These are phyloP conservation scores for Hemistola chrysoprasaria DNA, from an alignment of 2,888 invertebrate genomes.

Conservation along the genomic window DNA sequence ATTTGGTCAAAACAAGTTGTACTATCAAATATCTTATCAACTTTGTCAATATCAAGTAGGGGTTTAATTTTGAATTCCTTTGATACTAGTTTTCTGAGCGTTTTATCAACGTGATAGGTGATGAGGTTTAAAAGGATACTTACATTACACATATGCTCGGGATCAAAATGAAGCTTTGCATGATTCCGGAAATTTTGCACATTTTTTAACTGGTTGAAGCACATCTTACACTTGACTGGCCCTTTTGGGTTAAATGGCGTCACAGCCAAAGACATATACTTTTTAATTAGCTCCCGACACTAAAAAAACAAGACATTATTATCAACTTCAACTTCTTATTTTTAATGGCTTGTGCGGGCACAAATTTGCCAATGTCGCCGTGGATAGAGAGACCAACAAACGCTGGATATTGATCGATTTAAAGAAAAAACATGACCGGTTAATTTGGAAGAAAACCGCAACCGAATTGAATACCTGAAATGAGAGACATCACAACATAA, in stretches of 20 bases:
- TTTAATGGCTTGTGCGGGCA: not conserved
- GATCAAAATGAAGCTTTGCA: constrained; percentile 37
- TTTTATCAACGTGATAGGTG: constrained; percentile 24
- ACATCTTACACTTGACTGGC: constrained; percentile 27
- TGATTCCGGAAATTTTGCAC: constrained; percentile 30
- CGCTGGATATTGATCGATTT: too few species aligned
- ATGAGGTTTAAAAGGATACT: too few species aligned
- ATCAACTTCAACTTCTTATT: not conserved
- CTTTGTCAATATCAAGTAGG: too few species aligned
- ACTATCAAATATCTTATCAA: too few species aligned
- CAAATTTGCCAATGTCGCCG: too few species aligned
- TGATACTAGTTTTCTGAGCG: constrained; percentile 7
- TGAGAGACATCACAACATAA: too few species aligned
- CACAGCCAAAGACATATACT: constrained; percentile 29
- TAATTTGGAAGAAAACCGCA: too few species aligned
- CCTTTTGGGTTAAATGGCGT: constrained; percentile 14
- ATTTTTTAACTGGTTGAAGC: constrained; percentile 19
- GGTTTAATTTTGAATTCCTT: too few species aligned
- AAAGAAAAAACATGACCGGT: too few species aligned
- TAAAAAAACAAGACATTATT: not conserved
- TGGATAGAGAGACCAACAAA: too few species aligned
- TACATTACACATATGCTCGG: constrained; percentile 35
- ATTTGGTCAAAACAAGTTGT: too few species aligned
- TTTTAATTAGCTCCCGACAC: constrained; percentile 25
- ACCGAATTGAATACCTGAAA: too few species aligned